Evolutionary conservation across 2,113 vertebrate species (phyloP), one percentile per base, ranked within the genome.

Genomic region (Mirounga angustirostris): DNA sequence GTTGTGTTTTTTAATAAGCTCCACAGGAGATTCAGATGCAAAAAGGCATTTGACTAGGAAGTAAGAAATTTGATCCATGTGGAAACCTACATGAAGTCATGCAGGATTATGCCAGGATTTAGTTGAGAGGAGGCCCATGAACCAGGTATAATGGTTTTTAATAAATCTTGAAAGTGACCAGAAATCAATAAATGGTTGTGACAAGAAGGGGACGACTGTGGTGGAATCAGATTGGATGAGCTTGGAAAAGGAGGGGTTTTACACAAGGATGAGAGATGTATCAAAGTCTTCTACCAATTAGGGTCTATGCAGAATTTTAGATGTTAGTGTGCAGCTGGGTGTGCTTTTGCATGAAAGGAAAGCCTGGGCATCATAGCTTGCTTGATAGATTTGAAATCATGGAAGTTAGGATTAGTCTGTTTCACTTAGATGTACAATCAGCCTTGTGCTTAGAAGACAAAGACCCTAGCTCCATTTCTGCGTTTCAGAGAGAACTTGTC

Each of bases 361-460:
- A 90, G 1, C 28, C 22, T 58, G 63, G 4, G 13, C 9, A 54
- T 87, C 18, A 50, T 19, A 78, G 1, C 4, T 89, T 92, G 11
- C 58, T 87, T 93, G 81, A 5, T 59, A 63, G 46, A 94, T 84
- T 43, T 95, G 54, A 91, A 90, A 88, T 94, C 56, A 79, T 90
- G 58, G 84, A 52, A 91, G 36, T 28, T 87, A 56, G 14, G 9
- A 5, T n/a, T 59, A 13, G 1, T 85, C 36, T 89, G 8, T 18
- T 95, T 50, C 3, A 63, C 12, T 15, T 74, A 71, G 0, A 56
- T 97, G 10, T 58, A 13, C 3, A 67, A 10, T 33, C 21, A 93
- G 26, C 8, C 16, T 93, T 74, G 21, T 8, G 28, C 61, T 94
- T 89, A 56, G 69, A 33, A 74, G 24, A 84, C 7, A 50, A 89